Evolutionary conservation across 2,888 invertebrate genomes (phyloP).

Genomic region (Xanthostigma xanthostigma): DNA sequence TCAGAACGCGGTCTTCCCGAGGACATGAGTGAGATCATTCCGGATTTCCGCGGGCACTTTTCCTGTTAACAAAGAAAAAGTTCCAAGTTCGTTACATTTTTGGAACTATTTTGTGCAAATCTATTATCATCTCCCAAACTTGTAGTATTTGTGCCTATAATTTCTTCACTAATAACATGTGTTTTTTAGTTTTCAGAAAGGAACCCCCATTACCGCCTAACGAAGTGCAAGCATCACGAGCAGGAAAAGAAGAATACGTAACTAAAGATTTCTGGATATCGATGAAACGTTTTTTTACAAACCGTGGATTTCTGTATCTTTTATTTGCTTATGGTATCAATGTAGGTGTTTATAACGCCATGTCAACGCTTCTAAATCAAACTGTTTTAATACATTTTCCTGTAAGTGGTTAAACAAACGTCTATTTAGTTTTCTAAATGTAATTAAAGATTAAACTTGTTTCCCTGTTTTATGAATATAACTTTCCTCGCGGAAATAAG

Average conservation of each 20-base stretch:
- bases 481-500: too few species aligned
- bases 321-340: conserved; percentile 43
- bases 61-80: too few species aligned
- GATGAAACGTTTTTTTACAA: conserved; percentile 29
- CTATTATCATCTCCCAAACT: too few species aligned
- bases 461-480: too few species aligned
- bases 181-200: conserved; percentile 31
- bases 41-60: too few species aligned
- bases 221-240: conserved; percentile 31
- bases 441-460: too few species aligned
- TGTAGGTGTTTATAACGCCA: conserved; percentile 51
- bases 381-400: conserved; percentile 18
- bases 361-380: conserved; percentile 38
- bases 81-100: too few species aligned
- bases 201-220: conserved; percentile 38
- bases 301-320: conserved; percentile 34
- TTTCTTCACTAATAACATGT: too few species aligned
- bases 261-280: conserved; percentile 1
- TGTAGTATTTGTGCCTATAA: too few species aligned
- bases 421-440: neutral
- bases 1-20: too few species aligned
- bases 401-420: conserved; percentile 11
- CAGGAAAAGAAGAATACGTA: conserved; percentile 10
- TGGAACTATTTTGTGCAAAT: too few species aligned
- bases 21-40: too few species aligned